phyloP scores from a whole-genome alignment of 2,888 invertebrate species.

The Abrostola tripartita region DNA sequence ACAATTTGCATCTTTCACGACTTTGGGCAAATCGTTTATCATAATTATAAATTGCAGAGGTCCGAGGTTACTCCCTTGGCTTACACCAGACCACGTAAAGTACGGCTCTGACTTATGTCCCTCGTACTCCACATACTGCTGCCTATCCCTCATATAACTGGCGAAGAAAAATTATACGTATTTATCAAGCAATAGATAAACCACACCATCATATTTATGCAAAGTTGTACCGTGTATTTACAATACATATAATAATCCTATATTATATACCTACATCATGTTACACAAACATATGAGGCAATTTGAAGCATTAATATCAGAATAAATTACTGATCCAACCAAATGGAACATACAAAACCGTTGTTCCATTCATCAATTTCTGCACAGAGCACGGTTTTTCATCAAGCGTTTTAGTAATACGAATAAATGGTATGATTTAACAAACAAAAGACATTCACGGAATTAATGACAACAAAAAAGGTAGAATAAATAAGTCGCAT shows the following conservation, averaged over 20 bases:
- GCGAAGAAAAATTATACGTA: slow-evolving; percentile 1
- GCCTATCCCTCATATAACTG: too few species aligned
- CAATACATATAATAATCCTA: too few species aligned
- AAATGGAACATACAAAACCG: slow-evolving; percentile 19
- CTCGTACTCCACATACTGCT: too few species aligned
- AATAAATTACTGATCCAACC: slow-evolving; percentile 12
- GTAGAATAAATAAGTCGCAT: slow-evolving; percentile 33
- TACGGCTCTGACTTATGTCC: too few species aligned
- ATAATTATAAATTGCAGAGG: too few species aligned
- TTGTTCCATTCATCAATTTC: slow-evolving; percentile 31
- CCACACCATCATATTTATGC: neutral
- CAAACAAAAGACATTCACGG: slow-evolving; percentile 35
- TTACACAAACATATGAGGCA: slow-evolving; percentile 11
- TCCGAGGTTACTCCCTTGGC: too few species aligned
- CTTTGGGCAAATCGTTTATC: too few species aligned
- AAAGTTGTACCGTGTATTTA: neutral
- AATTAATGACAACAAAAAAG: slow-evolving; percentile 48
- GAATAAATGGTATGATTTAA: slow-evolving; percentile 34
- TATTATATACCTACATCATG: neutral
- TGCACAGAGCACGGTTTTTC: slow-evolving; percentile 18
- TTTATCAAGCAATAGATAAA: neutral
- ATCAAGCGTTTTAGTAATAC: slow-evolving; percentile 39
- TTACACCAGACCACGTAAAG: too few species aligned
- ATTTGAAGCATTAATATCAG: slow-evolving; percentile 14
- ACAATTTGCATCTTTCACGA: too few species aligned